Evolutionary conservation across 2,113 vertebrate species (phyloP).

Genomic region (Strix aluco): DNA sequence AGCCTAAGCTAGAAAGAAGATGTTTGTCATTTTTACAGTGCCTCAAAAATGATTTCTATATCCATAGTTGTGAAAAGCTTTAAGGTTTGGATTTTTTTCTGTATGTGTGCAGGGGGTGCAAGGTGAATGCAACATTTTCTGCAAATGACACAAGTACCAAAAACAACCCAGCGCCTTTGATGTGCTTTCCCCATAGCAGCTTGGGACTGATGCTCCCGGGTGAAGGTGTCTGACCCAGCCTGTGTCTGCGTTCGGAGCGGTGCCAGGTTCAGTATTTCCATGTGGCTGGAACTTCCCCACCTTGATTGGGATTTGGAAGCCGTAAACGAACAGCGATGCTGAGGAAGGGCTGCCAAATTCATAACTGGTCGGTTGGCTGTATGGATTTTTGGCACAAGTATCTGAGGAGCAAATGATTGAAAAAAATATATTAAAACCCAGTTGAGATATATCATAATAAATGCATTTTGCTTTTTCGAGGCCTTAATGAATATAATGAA

Average conservation of each 20-base stretch:
- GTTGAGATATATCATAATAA: background rate
- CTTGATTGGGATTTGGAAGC: background rate
- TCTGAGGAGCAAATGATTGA: conserved; percentile 7
- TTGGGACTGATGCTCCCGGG: background rate
- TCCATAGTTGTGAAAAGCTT: conserved; percentile 62
- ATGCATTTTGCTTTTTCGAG: background rate
- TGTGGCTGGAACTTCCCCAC: background rate
- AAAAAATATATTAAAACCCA: background rate
- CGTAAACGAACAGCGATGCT: background rate
- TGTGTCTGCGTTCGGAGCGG: background rate
- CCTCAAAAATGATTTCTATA: conserved; percentile 66
- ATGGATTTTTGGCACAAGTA: conserved; percentile 9
- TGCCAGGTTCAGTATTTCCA: background rate
- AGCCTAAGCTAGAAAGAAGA: conserved; percentile 60
- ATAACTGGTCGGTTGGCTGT: background rate
- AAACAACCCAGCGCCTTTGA: conserved; percentile 62
- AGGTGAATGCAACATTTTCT: conserved; percentile 13
- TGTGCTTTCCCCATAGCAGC: conserved; percentile 13
- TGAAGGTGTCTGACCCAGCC: background rate
- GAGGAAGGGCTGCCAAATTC: background rate
- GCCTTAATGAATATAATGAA: conserved; percentile 47
- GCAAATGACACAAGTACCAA: conserved; percentile 49
- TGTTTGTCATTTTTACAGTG: conserved; percentile 72
- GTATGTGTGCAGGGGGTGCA: background rate
- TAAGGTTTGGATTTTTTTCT: conserved; percentile 2